Conservation (phyloP, 2,888 invertebrate genomes). For the Eilema caniola region DNA sequence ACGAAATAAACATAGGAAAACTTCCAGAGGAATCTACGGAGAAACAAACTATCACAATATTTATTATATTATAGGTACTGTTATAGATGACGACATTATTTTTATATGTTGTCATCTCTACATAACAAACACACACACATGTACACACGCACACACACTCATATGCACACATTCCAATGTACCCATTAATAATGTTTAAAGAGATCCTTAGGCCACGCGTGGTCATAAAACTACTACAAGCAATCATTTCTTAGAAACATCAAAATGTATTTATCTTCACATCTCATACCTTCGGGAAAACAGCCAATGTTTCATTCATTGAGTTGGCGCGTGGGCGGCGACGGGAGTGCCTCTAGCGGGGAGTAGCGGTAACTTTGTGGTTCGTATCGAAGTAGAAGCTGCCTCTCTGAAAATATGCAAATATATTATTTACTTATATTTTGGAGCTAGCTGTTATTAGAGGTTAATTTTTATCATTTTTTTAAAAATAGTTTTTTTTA, state of each 20-base stretch:
- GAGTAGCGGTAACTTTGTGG: constrained; percentile 74
- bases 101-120: constrained; percentile 24
- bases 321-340: constrained; percentile 51
- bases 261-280: constrained; percentile 38
- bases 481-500: too few species aligned
- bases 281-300: constrained; percentile 50
- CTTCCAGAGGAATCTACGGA: not conserved
- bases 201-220: constrained; percentile 44
- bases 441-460: not conserved
- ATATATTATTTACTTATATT: not conserved
- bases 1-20: constrained; percentile 5
- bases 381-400: constrained; percentile 39
- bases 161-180: constrained; percentile 20
- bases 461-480: not conserved
- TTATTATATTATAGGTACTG: constrained; percentile 3
- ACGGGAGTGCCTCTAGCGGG: constrained; percentile 69
- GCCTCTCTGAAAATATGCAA: not conserved
- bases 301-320: constrained; percentile 63
- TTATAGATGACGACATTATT: constrained; percentile 38
- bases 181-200: constrained; percentile 24
- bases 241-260: constrained; percentile 58
- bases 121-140: constrained; percentile 23
- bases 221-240: constrained; percentile 45
- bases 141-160: constrained; percentile 29
- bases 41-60: constrained; percentile 4